Base-by-base conservation (phyloP, 2,113 vertebrate genomes). In the Scopus umbretta region DNA sequence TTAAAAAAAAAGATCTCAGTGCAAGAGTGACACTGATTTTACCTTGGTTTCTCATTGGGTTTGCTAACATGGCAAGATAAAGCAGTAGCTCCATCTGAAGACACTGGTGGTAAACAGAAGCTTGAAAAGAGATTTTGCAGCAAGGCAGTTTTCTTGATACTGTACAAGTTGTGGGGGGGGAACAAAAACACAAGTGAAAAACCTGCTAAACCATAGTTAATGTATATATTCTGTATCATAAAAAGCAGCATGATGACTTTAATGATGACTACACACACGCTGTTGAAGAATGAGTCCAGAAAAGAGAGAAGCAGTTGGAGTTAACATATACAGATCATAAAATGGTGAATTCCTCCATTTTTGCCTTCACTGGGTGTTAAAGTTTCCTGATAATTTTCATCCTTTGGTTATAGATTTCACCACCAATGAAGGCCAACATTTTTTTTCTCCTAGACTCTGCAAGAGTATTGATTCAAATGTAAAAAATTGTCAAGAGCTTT, bases 21-120 rank as follows among this genome's bases (percentile, higher is more conserved):
- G 16, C 16, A 62, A 49, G 11, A 62, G 29, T 40, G 30, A n/a
- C 36, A 34, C 65, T 47, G n/a, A 52, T 49, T 16, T 90, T 98
- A 99, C 99, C 98, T 98, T 98, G 98, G 91, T 98, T 99, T 97
- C 98, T 98, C 98, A 98, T 97, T 40, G 98, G 98, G 84, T 98
- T 98, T 94, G 97, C 98, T 65, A 99, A 98, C 92, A 98, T 97
- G 49, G 98, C 98, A 61, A 99, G 97, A 90, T 98, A 99, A 11
- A 99, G 98, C 92, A 99, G 97, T 25, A 99, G 94, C 72, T 99
- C 98, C 3, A 98, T 99, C 90, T 99, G 98, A 80, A 99, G 98
- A 74, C 98, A 98, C n/a, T 3, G 98, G 98, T 25, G 98, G 96
- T 72, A 98, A 97, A 94, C 98, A 98, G 97, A 99, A 99, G 95